Evolutionary conservation across 2,113 vertebrate species (phyloP), one percentile per base, ranked within the genome.

Genomic region (Capreolus pygargus): DNA sequence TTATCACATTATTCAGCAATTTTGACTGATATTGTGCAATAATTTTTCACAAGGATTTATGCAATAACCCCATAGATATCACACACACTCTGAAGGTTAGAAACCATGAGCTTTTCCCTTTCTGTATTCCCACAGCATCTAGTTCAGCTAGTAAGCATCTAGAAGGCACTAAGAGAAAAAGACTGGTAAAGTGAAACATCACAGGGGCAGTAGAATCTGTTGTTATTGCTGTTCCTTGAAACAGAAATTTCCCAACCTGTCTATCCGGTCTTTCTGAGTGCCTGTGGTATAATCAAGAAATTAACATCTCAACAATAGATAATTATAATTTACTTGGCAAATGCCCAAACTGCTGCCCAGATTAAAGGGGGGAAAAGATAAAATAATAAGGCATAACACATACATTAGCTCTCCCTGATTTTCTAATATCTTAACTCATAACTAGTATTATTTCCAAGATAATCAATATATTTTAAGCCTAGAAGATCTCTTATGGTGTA

Each of bases 311-410:
- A 86, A 92, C 95, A 96, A 90, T 60, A 94, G 83, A 94, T 91
- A 96, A 95, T 97, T 97, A 86, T 87, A 97, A 86, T 43, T 83
- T 87, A 55, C 23, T 93, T 97, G 97, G 95, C 92, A 97, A 97
- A 64, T 45, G 55, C 25, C 78, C 94, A 97, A 95, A 96, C 54
- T 81, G 45, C 54, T 97, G 60, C 61, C 70, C 84, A 93, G 47
- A 87, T 95, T 94, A 97, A 97, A 61, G 76, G 45, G n/a, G 78
- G 23, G 93, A 95, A 89, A 93, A 85, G 70, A 97, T 90, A 95
- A 97, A 96, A 89, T 81, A 96, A 93, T 92, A 90, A 92, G 76
- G 93, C 83, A 95, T 52, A 97, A 95, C 43, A 95, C 33, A 91
- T 15, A 36, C 78, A 97, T 93, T 90, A 91, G 76, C 50, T 81